Percentiles rank a stretch among this genome's conserved stretches.
Evolutionary conservation across 2,113 vertebrate genomes (phyloP).

Genomic region (Clarias macrocephalus): DNA sequence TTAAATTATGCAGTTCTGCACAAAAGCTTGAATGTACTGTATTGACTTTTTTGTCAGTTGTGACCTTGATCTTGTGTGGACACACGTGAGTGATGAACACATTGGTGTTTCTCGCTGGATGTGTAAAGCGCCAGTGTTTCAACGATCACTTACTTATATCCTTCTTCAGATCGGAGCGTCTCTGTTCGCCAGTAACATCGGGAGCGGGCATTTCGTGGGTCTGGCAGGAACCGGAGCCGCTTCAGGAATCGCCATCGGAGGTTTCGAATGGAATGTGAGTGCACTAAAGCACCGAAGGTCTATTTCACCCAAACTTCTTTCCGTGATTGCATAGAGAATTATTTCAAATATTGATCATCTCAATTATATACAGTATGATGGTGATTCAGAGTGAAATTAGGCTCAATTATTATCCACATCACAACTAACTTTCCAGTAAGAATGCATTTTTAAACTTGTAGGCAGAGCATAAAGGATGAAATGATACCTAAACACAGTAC

Average conservation of each 20-base stretch:
- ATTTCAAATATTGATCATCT: not conserved
- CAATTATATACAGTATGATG: not conserved
- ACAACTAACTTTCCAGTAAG: not conserved
- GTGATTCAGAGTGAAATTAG: not conserved
- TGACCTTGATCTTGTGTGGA: not conserved
- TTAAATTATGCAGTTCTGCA: not conserved
- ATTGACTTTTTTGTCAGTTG: not conserved
- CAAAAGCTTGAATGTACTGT: not conserved
- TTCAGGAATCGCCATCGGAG: constrained; percentile 82
- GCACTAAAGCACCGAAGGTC: not conserved
- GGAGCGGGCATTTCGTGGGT: constrained; percentile 92
- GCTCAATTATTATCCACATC: not conserved
- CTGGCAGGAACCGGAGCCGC: constrained; percentile 87
- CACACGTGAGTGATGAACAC: not conserved
- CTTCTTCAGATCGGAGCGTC: constrained; percentile 87
- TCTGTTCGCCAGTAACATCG: constrained; percentile 96
- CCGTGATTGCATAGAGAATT: not conserved
- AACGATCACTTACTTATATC: not conserved
- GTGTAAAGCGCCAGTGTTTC: not conserved
- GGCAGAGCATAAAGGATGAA: not conserved
- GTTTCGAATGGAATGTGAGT: constrained; percentile 94
- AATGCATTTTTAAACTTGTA: not conserved
- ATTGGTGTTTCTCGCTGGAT: not conserved
- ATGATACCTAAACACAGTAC: not conserved
- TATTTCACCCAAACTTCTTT: not conserved